Base-by-base conservation (phyloP, 2,888 invertebrate genomes). In the Escarpia spicata region DNA sequence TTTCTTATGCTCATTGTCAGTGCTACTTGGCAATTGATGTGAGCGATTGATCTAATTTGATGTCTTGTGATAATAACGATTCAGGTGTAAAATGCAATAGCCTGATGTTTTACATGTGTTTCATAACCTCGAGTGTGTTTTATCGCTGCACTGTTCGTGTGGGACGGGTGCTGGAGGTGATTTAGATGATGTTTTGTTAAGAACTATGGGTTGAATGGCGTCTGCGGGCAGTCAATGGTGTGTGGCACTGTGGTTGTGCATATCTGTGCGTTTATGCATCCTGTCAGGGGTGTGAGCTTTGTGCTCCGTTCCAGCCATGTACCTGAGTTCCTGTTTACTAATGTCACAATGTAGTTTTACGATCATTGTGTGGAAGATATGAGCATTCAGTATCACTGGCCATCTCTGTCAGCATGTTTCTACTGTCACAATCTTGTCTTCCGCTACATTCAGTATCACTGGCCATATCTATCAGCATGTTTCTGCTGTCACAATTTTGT, bases 201-300 rank as follows among this genome's bases (percentile, higher is more conserved):
- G 15, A 26, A 75, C 75, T 75, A 19, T 75, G 75, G 75, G 75
- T 75, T 75, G 75, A 75, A 75, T 75, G 19, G 26, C 75, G 75
- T 19, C 26, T 15, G 75, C 19, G 19, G 75, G 26, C 75, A 75
- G 75, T 75, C 26, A 19, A 15, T 26, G 6, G 19, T 75, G 75
- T 75, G 75, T 75, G 52, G 52, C 52, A 52, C 52, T 52, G 52
- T 52, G 26, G 75, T 75, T 91, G 91, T 45, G 60, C 58, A 45
- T 58, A 75, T 92, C 37, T 92, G 31, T 92, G 90, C 92, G 43
- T 92, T 19, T 89, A 44, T 92, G 31, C 92, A 92, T 92, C 26
- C 19, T 26, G 75, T 75, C 75, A 75, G 26, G 19, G 75, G 19
- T 75, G 75, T 3, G 75, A 26, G 26, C 4, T 60, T 12, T 75